These are phyloP conservation scores for Melieria crassipennis DNA, from an alignment of 2,888 invertebrate genomes.

Conservation along the genomic window DNA sequence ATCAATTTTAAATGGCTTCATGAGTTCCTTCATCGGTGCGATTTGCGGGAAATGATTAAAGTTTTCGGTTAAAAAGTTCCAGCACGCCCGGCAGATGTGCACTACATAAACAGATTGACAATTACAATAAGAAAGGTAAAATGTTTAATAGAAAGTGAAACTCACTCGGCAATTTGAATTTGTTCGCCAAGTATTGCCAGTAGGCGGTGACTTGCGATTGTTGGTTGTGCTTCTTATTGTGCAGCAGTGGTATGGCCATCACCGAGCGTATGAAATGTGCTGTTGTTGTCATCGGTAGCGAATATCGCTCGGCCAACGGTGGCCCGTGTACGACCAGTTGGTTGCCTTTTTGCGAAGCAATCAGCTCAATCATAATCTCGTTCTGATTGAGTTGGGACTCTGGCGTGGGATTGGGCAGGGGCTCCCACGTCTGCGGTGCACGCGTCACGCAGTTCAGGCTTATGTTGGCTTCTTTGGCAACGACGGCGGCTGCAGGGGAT, in stretches of 20 bases:
- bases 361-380: slow-evolving; percentile 45
- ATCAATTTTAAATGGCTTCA: slow-evolving; percentile 46
- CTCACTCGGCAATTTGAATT: slow-evolving; percentile 49
- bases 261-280: slow-evolving; percentile 50
- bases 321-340: slow-evolving; percentile 41
- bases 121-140: background rate
- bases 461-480: no score
- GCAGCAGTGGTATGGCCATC: slow-evolving; percentile 52
- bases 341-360: slow-evolving; percentile 38
- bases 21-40: slow-evolving; percentile 51
- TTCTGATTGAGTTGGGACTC: slow-evolving; percentile 40
- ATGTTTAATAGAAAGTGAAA: background rate
- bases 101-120: slow-evolving; percentile 37
- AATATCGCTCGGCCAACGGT: slow-evolving; percentile 37
- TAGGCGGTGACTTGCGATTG: slow-evolving; percentile 21
- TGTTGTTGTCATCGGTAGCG: slow-evolving; percentile 44
- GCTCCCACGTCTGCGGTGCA: background rate
- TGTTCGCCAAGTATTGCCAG: slow-evolving; percentile 48
- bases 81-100: slow-evolving; percentile 46
- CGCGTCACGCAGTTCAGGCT: background rate
- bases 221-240: slow-evolving; percentile 39
- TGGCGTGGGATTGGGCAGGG: slow-evolving; percentile 36
- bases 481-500: no score
- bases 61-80: slow-evolving; percentile 50
- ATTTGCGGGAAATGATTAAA: slow-evolving; percentile 51